Evolutionary conservation across 64 coral and sea anemone species (phyloP).

Genomic region (Actinia equina): DNA sequence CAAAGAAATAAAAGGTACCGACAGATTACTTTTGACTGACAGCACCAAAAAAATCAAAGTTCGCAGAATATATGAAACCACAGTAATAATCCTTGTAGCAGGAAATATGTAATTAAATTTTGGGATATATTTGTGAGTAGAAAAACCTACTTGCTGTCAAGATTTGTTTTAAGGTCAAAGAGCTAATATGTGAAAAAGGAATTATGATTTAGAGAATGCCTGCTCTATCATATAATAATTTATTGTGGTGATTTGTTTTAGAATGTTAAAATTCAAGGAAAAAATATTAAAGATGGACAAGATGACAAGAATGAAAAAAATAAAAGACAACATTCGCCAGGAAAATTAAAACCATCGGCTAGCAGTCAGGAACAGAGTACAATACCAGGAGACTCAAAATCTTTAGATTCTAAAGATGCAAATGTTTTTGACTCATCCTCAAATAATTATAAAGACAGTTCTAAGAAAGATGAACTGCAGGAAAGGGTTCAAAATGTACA

Average conservation of each 20-base stretch:
- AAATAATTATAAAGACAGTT: neutral
- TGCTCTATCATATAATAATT: neutral
- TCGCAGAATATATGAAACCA: no score
- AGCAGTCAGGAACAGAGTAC: neutral
- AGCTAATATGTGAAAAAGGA: neutral
- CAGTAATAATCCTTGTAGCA: neutral
- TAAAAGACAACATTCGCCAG: neutral
- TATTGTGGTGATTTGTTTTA: no score
- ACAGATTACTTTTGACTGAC: no score
- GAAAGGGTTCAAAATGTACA: neutral
- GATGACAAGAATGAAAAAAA: neutral
- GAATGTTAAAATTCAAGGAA: neutral
- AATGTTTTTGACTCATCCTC: neutral
- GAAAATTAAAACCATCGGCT: neutral
- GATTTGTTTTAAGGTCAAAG: neutral
- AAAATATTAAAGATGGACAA: neutral
- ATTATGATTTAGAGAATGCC: neutral
- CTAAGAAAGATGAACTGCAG: neutral
- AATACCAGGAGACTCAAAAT: neutral
- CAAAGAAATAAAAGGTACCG: no score
- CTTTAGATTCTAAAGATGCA: neutral
- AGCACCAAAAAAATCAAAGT: no score
- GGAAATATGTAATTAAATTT: neutral
- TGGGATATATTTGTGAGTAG: neutral
- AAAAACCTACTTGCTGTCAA: neutral